Evolutionary conservation across 2,888 invertebrate genomes (phyloP), one percentile per base, ranked within the genome.

Genomic region (Lochmaea crataegi): DNA sequence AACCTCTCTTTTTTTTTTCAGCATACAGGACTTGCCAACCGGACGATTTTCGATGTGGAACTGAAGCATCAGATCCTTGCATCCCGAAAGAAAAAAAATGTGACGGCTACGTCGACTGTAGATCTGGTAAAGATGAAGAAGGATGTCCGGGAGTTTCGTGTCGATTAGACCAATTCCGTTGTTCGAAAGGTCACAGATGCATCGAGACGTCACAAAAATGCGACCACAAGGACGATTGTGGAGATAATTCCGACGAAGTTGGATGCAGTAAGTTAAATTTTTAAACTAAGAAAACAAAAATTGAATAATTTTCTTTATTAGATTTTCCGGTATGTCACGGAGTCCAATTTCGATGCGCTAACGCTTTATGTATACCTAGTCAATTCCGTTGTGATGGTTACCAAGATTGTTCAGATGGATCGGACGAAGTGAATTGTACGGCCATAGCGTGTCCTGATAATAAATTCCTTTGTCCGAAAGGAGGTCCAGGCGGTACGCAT

Each of bases 271-370:
- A 91, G 93, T 41, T n/a, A 3, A 26, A 61, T 64, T 45, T 64
- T 45, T 38, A 64, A 72, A 51, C 18, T 53, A 4, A 22, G 2
- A 5, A 32, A 61, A 61, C 26, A 22, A 65, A 58, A 41, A 60
- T 16, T 42, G 6, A 14, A 18, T 18, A 14, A 10, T 12, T 42
- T n/a, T 45, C 32, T 53, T 58, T 51, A 67, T 12, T 87, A 96
- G 96, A 92, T 87, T 97, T 97, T 85, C 95, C 95, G 0, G 91
- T 94, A 0, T 97, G 97, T 86, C 94, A 94, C 84, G 92, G 92
- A 80, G 94, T 94, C 2, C 97, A 98, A 88, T 98, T 97, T 88
- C 91, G 96, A 51, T 98, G 98, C 88, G 92, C 93, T 78, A 97
- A 97, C 87, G 94, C 95, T 0, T 90, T 97, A 12, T 99, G 99